Evolutionary conservation across 2,888 invertebrate genomes (phyloP), one percentile per base, ranked within the genome.

Genomic region (Apoda limacodes): DNA sequence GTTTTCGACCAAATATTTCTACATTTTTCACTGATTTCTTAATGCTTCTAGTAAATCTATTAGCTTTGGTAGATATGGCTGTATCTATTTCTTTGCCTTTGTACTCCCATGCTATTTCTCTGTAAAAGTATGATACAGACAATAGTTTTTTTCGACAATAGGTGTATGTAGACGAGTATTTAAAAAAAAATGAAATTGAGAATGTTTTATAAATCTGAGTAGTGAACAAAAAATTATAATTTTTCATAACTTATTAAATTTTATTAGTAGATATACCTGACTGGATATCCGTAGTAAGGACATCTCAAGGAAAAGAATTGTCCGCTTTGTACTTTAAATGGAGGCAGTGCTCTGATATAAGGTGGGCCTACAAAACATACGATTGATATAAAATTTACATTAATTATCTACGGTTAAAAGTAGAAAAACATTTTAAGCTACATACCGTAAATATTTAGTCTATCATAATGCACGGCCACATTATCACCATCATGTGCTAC

Each of bases 221-320:
- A 19, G 5, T 7, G 9, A 19, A 7, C 9, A 7, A 5, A 19
- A 7, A 19, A 9, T 19, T 9, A 19, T 19, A 19, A 7, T 19
- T 19, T 19, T 19, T 9, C 12, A 21, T 13, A 20, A n/a, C 28
- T 20, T 28, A 20, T 28, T 28, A 22, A 22, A 28, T 28, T 13
- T 28, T 28, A 29, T 20, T 9, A 6, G 13, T 22, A 27, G 14
- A 15, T 31, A 22, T 80, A 83, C 62, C 85, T 83, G 39, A 93
- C 85, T 19, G 94, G 93, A 65, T 90, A 92, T 30, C 94, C 94
- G 15, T 92, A 90, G 56, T 92, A 93, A 21, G 92, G 92, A 67
- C 94, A 94, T 43, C 86, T 84, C 33, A 94, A 82, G 24, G 84
- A 85, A 39, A 91, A 83, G 55, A 88, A 87, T 47, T 88, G 85